Conservation (phyloP, 2,888 invertebrate species). For the Xylota sylvarum region DNA sequence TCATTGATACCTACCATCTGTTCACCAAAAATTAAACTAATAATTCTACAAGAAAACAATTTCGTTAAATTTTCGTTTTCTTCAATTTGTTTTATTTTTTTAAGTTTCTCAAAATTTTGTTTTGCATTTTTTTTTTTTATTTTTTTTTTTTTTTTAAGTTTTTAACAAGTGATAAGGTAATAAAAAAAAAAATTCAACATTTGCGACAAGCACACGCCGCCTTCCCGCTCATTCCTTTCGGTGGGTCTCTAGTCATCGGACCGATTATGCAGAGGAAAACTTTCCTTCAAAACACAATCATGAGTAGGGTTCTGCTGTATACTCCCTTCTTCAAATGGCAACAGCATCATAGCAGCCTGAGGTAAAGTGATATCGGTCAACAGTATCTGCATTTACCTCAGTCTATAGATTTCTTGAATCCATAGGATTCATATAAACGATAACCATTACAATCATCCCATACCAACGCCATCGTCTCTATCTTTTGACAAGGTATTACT, state of each 20-base stretch:
- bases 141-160: conserved; percentile 29
- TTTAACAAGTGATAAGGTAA: conserved; percentile 32
- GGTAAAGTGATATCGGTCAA: conserved; percentile 41
- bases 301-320: conserved; percentile 32
- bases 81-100: conserved; percentile 13
- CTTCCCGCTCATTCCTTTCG: conserved; percentile 45
- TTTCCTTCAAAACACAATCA: neutral
- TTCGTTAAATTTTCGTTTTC: neutral
- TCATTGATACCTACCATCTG: too few relatives aligned
- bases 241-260: conserved; percentile 11
- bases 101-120: neutral
- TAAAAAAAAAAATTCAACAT: conserved; percentile 41
- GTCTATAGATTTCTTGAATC: conserved; percentile 54
- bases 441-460: conserved; percentile 62
- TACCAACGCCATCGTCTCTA: conserved; percentile 25
- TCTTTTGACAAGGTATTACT: conserved; percentile 15
- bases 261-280: conserved; percentile 8
- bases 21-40: too few relatives aligned
- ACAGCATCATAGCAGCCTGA: conserved; percentile 48
- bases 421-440: conserved; percentile 55
- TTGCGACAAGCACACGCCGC: conserved; percentile 68
- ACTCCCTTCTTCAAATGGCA: conserved; percentile 22
- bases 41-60: too few relatives aligned
- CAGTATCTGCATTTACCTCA: conserved; percentile 21
- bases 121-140: conserved; percentile 37